These are phyloP conservation scores for Chrysocyon brachyurus DNA, from an alignment of 2,797 vertebrate species.

Conservation along the genomic window DNA sequence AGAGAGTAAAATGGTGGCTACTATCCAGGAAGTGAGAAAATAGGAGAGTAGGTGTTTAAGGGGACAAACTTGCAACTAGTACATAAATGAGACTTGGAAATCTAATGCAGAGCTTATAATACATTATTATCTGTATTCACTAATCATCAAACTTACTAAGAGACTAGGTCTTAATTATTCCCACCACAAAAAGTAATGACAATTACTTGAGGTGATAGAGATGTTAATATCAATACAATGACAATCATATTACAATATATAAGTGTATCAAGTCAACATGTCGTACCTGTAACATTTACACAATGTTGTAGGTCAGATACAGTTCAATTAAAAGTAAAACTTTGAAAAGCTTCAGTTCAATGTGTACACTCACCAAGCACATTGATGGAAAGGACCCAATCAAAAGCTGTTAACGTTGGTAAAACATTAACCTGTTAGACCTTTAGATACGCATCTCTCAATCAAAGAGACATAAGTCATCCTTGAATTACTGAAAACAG, in stretches of 20 bases:
- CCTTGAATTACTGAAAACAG: background rate
- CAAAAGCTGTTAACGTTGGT: background rate
- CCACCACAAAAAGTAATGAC: background rate
- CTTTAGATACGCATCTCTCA: background rate
- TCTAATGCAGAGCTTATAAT: background rate
- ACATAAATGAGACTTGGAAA: background rate
- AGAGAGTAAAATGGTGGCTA: background rate
- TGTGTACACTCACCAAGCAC: background rate
- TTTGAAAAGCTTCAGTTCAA: background rate
- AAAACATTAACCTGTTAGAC: background rate
- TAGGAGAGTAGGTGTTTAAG: background rate
- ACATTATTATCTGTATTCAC: no score
- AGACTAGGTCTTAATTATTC: background rate
- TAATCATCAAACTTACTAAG: background rate
- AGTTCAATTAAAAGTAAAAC: background rate
- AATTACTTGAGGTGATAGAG: background rate
- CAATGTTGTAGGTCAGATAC: background rate
- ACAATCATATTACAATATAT: no score
- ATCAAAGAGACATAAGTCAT: background rate
- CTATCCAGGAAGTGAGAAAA: accelerated
- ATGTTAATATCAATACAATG: background rate
- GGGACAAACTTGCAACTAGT: background rate
- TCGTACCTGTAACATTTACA: background rate
- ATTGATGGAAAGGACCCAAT: background rate
- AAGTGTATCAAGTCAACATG: background rate